phyloP scores from a whole-genome alignment of 2,888 invertebrate species.

The Graphium colonna region DNA sequence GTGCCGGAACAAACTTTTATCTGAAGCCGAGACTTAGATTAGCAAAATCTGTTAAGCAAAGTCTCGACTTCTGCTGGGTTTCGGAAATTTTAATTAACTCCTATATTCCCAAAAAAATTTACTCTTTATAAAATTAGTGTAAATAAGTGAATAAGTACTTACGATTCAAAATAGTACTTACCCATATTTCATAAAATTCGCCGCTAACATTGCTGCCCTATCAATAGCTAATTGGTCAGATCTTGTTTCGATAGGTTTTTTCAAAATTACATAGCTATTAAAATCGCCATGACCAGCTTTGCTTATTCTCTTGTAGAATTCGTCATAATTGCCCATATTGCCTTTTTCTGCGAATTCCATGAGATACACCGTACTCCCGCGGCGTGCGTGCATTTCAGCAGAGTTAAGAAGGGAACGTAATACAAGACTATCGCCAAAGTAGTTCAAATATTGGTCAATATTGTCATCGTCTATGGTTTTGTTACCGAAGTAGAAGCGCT shows the following conservation, averaged over 20 bases:
- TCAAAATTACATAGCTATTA: constrained; percentile 35
- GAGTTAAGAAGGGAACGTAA: constrained; percentile 35
- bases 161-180: constrained; percentile 33
- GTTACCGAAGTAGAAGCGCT: constrained; percentile 38
- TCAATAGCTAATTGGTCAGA: constrained; percentile 31
- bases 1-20: too few species aligned
- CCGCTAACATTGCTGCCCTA: constrained; percentile 34
- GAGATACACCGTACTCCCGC: constrained; percentile 33
- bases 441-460: constrained; percentile 35
- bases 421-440: constrained; percentile 38
- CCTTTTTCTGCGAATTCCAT: constrained; percentile 44
- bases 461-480: constrained; percentile 30
- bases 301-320: constrained; percentile 30
- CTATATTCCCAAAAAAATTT: too few species aligned
- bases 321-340: constrained; percentile 31
- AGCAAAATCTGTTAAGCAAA: too few species aligned
- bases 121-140: too few species aligned
- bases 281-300: constrained; percentile 41
- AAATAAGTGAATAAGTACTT: too few species aligned
- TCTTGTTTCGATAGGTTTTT: constrained; percentile 17
- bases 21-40: too few species aligned
- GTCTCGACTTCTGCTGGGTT: too few species aligned
- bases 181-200: constrained; percentile 39
- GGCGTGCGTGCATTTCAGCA: constrained; percentile 29
- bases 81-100: too few species aligned